Evolutionary conservation across 37 sponge, comb jelly and placozoan genomes (phyloP).

Genomic region (Petrosia ficiformis): DNA sequence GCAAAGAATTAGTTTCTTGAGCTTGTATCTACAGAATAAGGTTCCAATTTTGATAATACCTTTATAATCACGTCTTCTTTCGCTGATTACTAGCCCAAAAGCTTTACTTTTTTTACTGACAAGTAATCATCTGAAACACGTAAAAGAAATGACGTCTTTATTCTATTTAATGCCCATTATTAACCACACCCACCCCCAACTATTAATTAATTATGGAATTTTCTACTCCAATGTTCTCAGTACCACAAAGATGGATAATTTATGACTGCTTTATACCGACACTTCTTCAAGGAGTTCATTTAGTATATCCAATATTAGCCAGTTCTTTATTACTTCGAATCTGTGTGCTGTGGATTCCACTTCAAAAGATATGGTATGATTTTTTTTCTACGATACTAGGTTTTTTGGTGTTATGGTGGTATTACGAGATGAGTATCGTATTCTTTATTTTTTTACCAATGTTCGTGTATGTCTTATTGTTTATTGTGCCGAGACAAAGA

Average conservation of each 20-base stretch:
- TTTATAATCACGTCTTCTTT: no score
- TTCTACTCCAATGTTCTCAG: background rate
- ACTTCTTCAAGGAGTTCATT: constrained; percentile 18
- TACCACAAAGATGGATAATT: constrained; percentile 10
- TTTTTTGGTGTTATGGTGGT: constrained; percentile 39
- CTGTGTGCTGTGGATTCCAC: constrained; percentile 7
- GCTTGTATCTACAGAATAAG: no score
- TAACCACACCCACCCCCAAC: no score
- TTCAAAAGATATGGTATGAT: constrained; percentile 8
- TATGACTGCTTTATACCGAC: constrained; percentile 17
- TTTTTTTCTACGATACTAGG: constrained; percentile 29
- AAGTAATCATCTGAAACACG: no score
- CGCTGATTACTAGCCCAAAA: no score
- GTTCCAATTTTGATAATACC: no score
- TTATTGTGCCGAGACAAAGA: constrained; percentile 2
- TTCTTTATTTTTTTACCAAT: constrained; percentile 50
- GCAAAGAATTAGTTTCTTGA: no score
- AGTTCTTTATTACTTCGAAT: constrained; percentile 21
- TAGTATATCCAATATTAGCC: constrained; percentile 16
- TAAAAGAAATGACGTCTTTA: no score
- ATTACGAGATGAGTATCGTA: constrained; percentile 31
- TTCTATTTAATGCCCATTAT: no score
- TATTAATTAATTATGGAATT: no score
- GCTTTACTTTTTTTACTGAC: no score
- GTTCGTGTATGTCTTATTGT: constrained; percentile 38